Evolutionary conservation across 2,113 vertebrate genomes (phyloP), one percentile per base, ranked within the genome.

Genomic region (Regulus satrapa): DNA sequence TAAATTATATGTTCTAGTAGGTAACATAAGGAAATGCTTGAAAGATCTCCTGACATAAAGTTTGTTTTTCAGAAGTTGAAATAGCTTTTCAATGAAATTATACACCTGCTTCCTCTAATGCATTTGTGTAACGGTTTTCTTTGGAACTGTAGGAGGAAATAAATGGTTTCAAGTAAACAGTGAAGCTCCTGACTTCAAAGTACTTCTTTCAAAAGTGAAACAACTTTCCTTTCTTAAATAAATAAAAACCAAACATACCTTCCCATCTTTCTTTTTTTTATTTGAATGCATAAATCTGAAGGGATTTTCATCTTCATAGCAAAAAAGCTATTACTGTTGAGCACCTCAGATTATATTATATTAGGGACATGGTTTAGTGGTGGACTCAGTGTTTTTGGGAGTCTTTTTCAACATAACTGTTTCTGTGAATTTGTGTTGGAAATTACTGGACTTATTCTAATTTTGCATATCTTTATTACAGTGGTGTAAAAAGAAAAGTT

Each of bases 81-180:
- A 59, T 88, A 79, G n/a, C 51, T 88, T 91, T 91, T 88, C 58
- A 92, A 66, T 90, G 21, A 76, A 77, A 90, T 80, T 48, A 81
- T 17, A 74, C 49, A 93, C 75, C 63, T 86, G 64, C 72, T 96
- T 97, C 93, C 94, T 96, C 34, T 71, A 85, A 75, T 73, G 40
- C 73, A 52, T 85, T 94, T 90, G 67, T 91, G 51, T 83, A 90
- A 69, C 18, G 6, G 16, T 95, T 96, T 96, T 96, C 92, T 92
- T 90, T 94, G 92, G 92, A 96, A 93, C 59, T 90, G 55, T 12
- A 95, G 46, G 82, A 95, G 89, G 96, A 97, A 96, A 85, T 92
- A 95, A 94, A 92, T 55, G 71, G 43, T 62, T 93, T 85, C 63
- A 95, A 93, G 63, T 73, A 88, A 93, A 88, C 46, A 88, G 78